Conservation (phyloP, 2,888 invertebrate species). For the Diaprepes abbreviatus region DNA sequence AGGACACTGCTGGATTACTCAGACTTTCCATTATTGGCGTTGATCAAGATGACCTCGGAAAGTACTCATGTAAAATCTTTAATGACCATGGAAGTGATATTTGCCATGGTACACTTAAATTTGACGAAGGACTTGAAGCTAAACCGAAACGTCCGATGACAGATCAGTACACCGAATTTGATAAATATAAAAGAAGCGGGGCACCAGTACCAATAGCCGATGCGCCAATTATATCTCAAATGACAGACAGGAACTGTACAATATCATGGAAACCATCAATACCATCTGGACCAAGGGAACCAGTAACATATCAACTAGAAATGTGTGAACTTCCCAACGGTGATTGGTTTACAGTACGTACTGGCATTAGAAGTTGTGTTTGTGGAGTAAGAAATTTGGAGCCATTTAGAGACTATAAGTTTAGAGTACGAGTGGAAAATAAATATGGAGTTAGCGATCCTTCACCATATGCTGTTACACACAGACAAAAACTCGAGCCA, state of each 20-base stretch:
- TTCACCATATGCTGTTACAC: slow-evolving; percentile 89
- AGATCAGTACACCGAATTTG: slow-evolving; percentile 88
- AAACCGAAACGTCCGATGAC: slow-evolving; percentile 76
- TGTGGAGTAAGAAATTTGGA: slow-evolving; percentile 92
- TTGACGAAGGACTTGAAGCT: slow-evolving; percentile 76
- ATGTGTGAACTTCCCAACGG: slow-evolving; percentile 93
- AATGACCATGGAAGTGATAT: slow-evolving; percentile 88
- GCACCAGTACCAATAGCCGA: slow-evolving; percentile 91
- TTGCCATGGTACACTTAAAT: slow-evolving; percentile 84
- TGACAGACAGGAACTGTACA: slow-evolving; percentile 90
- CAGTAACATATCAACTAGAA: slow-evolving; percentile 95
- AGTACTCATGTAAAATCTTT: slow-evolving; percentile 85
- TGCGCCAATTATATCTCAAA: slow-evolving; percentile 91
- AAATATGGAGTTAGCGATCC: slow-evolving; percentile 97
- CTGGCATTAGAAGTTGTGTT: slow-evolving; percentile 88
- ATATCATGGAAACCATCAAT: slow-evolving; percentile 96
- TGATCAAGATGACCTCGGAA: slow-evolving; percentile 85
- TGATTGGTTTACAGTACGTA: slow-evolving; percentile 91
- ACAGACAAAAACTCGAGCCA: slow-evolving; percentile 82
- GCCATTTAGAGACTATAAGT: slow-evolving; percentile 95
- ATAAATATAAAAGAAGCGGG: slow-evolving; percentile 85
- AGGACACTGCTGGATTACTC: slow-evolving; percentile 85
- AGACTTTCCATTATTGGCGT: slow-evolving; percentile 85
- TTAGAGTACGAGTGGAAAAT: slow-evolving; percentile 96
- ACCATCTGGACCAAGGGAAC: slow-evolving; percentile 87